Percentiles rank a stretch among this genome's conserved stretches.
Evolutionary conservation across 1,140 invertebrate genomes (phyloP).

Genomic region (Aphaenogaster floridana): DNA sequence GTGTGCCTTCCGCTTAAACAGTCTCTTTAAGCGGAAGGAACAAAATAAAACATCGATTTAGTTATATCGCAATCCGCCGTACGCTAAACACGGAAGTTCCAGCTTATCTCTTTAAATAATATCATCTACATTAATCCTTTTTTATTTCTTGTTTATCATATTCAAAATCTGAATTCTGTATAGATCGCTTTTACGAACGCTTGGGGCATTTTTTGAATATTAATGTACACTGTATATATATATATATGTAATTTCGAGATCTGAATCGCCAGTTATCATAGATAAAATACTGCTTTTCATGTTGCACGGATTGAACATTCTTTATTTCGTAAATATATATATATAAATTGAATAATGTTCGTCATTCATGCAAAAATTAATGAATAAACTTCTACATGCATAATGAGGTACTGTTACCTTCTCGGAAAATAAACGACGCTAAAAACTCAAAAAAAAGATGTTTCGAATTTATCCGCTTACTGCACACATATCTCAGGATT

Average conservation of each 20-base stretch:
- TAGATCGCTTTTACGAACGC: not conserved
- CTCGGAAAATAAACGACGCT: not conserved
- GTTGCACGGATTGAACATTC: not conserved
- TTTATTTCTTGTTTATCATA: not conserved
- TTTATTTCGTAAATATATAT: not conserved
- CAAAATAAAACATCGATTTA: conserved; percentile 47
- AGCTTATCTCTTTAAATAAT: not conserved
- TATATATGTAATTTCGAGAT: not conserved
- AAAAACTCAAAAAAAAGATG: not conserved
- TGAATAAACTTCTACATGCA: not conserved
- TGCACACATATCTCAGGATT: conserved; percentile 54
- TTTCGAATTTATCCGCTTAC: not conserved
- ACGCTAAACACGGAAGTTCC: conserved; percentile 30
- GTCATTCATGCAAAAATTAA: not conserved
- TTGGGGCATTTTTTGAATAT: not conserved
- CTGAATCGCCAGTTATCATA: not conserved
- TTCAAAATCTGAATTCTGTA: not conserved
- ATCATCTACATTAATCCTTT: not conserved
- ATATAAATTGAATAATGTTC: not conserved
- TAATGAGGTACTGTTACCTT: not conserved
- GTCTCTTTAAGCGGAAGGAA: conserved; percentile 43
- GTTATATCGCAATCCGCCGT: not conserved
- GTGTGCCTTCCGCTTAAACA: conserved; percentile 59
- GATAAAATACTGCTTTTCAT: not conserved
- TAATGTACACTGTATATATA: no score